Evolutionary conservation across 2,888 invertebrate genomes (phyloP).

Genomic region (Rhagonycha fulva): DNA sequence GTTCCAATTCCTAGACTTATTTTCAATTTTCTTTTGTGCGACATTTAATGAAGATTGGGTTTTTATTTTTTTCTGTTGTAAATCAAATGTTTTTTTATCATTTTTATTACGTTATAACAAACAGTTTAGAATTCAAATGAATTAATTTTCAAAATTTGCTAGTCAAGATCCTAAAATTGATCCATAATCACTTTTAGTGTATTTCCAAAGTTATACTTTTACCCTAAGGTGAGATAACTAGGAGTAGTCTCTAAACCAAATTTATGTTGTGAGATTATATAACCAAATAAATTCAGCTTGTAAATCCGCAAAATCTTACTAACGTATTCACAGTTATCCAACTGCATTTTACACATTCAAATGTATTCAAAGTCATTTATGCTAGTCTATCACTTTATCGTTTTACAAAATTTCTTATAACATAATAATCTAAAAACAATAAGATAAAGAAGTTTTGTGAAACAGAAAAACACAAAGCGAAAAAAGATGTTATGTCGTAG

Average conservation of each 20-base stretch:
- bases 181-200: not conserved
- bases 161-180: not conserved
- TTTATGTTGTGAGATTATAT: not conserved
- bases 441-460: not conserved
- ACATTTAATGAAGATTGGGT: not conserved
- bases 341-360: not conserved
- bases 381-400: not conserved
- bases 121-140: not conserved
- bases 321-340: not conserved
- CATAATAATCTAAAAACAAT: not conserved
- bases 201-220: not conserved
- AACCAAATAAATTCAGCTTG: not conserved
- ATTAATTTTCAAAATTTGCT: not conserved
- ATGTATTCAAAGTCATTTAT: not conserved
- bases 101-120: not conserved
- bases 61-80: not conserved
- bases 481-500: not conserved
- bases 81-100: not conserved
- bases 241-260: not conserved
- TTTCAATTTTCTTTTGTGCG: not conserved
- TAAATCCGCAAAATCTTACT: not conserved
- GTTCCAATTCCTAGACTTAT: not conserved
- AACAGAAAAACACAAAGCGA: not conserved
- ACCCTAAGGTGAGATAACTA: not conserved
- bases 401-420: not conserved